Evolutionary conservation across 2,113 vertebrate species (phyloP).

Genomic region (Dasyprocta punctata): DNA sequence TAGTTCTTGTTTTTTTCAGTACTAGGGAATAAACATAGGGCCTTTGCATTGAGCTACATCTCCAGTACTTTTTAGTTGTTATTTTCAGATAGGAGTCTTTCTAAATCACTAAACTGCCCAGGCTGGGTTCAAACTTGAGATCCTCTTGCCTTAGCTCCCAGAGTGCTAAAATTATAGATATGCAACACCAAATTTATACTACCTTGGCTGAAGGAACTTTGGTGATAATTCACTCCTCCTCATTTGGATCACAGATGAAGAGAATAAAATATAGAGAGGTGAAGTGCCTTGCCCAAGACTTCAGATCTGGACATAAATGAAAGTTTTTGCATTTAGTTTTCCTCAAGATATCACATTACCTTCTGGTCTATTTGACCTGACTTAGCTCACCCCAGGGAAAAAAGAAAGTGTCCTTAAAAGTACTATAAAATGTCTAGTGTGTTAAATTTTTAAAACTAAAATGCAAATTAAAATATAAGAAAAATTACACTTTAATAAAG

Average conservation of each 20-base stretch:
- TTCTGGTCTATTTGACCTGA: not conserved
- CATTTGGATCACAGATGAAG: not conserved
- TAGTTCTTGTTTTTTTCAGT: not conserved
- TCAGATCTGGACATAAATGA: not conserved
- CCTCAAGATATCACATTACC: not conserved
- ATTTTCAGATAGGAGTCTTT: not conserved
- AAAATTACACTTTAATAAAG: not conserved
- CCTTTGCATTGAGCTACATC: not conserved
- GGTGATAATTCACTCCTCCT: not conserved
- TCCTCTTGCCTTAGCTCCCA: not conserved
- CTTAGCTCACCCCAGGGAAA: not conserved
- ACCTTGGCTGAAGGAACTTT: not conserved
- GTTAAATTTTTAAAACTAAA: not conserved
- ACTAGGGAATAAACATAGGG: not conserved
- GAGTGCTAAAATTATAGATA: not conserved
- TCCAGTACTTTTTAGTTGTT: not conserved
- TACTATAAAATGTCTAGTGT: not conserved
- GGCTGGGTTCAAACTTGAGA: not conserved
- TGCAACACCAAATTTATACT: not conserved
- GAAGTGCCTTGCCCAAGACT: not conserved
- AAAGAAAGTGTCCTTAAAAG: not conserved
- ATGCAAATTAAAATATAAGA: constrained; percentile 23
- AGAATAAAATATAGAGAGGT: not conserved
- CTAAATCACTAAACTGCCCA: not conserved
- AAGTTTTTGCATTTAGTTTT: not conserved